Evolutionary conservation across 1,140 invertebrate species (phyloP), one percentile per base, ranked within the genome.

Genomic region (Caenorhabditis remanei): DNA sequence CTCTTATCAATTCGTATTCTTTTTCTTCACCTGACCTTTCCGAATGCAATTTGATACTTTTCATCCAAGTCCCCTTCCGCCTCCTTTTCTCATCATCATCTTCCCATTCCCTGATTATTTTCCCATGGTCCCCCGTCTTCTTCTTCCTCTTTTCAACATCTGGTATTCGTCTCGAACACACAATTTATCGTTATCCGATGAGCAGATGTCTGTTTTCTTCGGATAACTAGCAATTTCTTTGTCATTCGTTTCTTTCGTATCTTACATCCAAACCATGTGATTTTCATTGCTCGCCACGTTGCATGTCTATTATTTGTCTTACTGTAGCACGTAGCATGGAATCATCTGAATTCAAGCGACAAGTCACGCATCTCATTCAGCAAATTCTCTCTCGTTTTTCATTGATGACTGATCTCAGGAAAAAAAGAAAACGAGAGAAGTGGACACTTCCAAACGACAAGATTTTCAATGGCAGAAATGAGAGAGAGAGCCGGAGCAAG

Each of bases 151-250:
- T 71, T 19, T 46, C 21, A 16, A 79, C 71, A 79, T 79, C 71
- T 79, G 71, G 71, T 79, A 32, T 41, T 79, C 46, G 40, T 43
- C 71, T 16, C 71, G 40, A n/a, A 43, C 16, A 46, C 11, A 40
- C 67, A 6, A 48, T 75, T 46, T 48, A 79, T 79, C 46, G 43
- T 24, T n/a, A 79, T 79, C 46, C 71, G 71, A 50, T 32, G 71
- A 79, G 71, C 71, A 79, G 46, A 79, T 79, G 71, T 79, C 19
- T 50, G 21, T 24, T 41, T 48, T 48, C n/a, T 48, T 6, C 9
- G 11, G 19, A 11, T 11, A 63, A 63, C 21, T 32, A 24, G 21
- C 61, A 63, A 63, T 63, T 63, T 40, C 32, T 24, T 32, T 14
- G 19, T 58, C 55, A 14, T n/a, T 6, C 6, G n/a, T 53, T 53